Percentiles rank a stretch among this genome's conserved stretches.
phyloP scores from a whole-genome alignment of 2,113 vertebrate species.

The Pyxicephalus adspersus region DNA sequence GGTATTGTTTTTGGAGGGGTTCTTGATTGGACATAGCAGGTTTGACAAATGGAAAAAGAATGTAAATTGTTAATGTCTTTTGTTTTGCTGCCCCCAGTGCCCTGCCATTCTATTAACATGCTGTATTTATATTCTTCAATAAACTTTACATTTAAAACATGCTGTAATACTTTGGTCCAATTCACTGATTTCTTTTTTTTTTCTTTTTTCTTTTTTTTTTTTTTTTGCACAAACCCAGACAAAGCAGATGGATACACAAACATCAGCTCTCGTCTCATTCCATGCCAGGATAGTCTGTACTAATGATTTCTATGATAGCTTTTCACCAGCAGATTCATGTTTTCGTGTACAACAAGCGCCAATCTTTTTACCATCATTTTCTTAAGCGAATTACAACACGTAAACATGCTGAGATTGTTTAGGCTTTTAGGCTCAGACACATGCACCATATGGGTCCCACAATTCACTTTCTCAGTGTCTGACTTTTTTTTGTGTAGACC shows the following conservation, averaged over 20 bases:
- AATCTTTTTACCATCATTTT: constrained; percentile 61
- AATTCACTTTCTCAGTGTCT: constrained; percentile 67
- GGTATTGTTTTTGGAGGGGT: too few species aligned
- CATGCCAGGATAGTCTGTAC: background rate
- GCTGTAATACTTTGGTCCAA: too few species aligned
- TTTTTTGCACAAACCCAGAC: too few species aligned
- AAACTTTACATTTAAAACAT: too few species aligned
- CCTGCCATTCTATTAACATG: too few species aligned
- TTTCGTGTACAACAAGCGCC: constrained; percentile 30
- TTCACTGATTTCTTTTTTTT: too few species aligned
- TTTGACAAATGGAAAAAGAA: too few species aligned
- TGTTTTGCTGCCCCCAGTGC: too few species aligned
- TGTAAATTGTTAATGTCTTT: too few species aligned
- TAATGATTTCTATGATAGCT: constrained; percentile 2
- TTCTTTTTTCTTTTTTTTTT: too few species aligned
- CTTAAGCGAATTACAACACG: constrained; percentile 59
- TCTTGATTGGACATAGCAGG: too few species aligned
- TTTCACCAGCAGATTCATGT: constrained; percentile 10
- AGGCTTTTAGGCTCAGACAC: constrained; percentile 68
- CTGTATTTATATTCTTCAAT: too few species aligned
- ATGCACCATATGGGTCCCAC: constrained; percentile 60
- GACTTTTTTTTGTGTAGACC: constrained; percentile 66
- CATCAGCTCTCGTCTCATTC: background rate
- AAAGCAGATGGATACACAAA: background rate
- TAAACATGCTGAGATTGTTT: constrained; percentile 67